Evolutionary conservation across 1,140 invertebrate genomes (phyloP).

Genomic region (Cheumatopsyche charites): DNA sequence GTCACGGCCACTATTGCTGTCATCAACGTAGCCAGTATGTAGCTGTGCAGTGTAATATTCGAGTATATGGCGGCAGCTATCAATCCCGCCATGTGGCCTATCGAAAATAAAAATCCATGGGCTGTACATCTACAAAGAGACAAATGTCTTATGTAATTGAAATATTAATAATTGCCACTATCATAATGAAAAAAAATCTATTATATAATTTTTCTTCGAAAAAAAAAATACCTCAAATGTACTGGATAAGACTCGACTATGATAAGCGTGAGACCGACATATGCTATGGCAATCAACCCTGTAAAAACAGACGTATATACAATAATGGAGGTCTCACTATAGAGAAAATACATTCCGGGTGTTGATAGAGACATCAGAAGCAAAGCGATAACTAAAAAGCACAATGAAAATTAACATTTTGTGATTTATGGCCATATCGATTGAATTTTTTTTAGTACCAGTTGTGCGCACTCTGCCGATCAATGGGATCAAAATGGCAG

Average conservation of each 20-base stretch:
- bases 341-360: conserved; percentile 54
- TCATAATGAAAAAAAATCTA: neutral
- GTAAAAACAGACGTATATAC: conserved; percentile 51
- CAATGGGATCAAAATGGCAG: conserved; percentile 21
- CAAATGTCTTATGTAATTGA: no score
- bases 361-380: conserved; percentile 39
- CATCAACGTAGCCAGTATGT: conserved; percentile 41
- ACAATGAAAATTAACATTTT: neutral
- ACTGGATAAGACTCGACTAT: conserved; percentile 57
- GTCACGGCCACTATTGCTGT: conserved; percentile 35
- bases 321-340: conserved; percentile 47
- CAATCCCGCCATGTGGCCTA: conserved; percentile 40
- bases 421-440: neutral
- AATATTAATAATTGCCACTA: neutral
- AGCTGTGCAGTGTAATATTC: conserved; percentile 45
- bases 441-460: conserved; percentile 6
- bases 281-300: conserved; percentile 53
- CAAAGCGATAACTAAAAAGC: conserved; percentile 42
- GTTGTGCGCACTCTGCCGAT: conserved; percentile 21
- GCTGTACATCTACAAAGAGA: conserved; percentile 43
- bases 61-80: conserved; percentile 43
- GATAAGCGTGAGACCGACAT: conserved; percentile 53
- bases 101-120: conserved; percentile 45
- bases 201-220: no score
- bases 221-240: conserved; percentile 54